Conservation (phyloP, 1,140 invertebrate genomes). For the Cydia amplana region DNA sequence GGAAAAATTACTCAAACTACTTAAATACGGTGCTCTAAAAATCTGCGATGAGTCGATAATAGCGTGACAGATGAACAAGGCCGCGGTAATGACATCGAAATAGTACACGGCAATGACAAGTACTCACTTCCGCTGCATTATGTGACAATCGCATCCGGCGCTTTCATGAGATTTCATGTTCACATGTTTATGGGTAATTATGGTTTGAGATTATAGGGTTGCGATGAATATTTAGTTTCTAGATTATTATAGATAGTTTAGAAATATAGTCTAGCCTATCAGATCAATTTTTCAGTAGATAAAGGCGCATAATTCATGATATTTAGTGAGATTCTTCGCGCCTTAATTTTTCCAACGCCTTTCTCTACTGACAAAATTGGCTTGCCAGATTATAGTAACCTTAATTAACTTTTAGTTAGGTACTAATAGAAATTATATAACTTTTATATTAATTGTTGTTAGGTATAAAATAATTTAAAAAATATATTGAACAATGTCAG, state of each 20-base stretch:
- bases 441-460: too few relatives aligned
- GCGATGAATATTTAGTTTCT: background rate
- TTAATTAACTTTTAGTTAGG: too few relatives aligned
- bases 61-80: background rate
- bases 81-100: constrained; percentile 21
- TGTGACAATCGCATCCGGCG: constrained; percentile 19
- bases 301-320: background rate
- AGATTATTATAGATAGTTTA: background rate
- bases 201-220: background rate
- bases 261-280: too few relatives aligned
- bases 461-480: too few relatives aligned
- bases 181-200: constrained; percentile 2
- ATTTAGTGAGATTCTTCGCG: too few relatives aligned
- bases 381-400: too few relatives aligned
- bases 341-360: too few relatives aligned
- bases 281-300: too few relatives aligned
- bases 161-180: constrained; percentile 7
- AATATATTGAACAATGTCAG: too few relatives aligned
- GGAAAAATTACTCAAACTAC: too few relatives aligned
- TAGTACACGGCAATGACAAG: constrained; percentile 5
- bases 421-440: too few relatives aligned
- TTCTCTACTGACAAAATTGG: too few relatives aligned
- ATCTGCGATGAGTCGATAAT: constrained; percentile 7
- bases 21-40: background rate
- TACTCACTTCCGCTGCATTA: background rate